phyloP scores from a whole-genome alignment of 2,888 invertebrate species.

The Electrophaes corylata region DNA sequence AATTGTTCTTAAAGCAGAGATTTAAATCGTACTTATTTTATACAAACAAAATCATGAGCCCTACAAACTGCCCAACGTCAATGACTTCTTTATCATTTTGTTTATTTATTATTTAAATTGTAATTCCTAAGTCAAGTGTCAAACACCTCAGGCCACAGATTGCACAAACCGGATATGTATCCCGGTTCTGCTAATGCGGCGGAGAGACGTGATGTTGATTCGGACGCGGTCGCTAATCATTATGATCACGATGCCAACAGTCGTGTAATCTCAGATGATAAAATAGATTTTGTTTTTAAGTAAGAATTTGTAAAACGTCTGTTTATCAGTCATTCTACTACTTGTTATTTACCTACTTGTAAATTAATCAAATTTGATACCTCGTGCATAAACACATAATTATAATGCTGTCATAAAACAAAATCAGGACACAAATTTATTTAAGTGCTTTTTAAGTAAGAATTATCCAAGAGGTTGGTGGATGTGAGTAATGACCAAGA shows the following conservation, averaged over 20 bases:
- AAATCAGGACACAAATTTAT: too few species aligned
- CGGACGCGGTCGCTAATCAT: slow-evolving; percentile 12
- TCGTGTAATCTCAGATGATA: background rate
- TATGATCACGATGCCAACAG: background rate
- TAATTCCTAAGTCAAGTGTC: slow-evolving; percentile 2
- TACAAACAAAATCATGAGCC: background rate
- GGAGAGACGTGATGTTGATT: slow-evolving; percentile 9
- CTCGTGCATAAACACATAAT: too few species aligned
- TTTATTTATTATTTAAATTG: background rate
- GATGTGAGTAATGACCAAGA: too few species aligned
- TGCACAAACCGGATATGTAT: slow-evolving; percentile 9
- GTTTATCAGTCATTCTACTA: too few species aligned
- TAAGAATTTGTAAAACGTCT: background rate
- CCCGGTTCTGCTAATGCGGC: slow-evolving; percentile 1
- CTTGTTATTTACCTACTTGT: too few species aligned
- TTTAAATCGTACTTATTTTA: background rate
- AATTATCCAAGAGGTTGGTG: too few species aligned
- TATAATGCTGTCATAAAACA: too few species aligned
- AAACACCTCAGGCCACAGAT: background rate
- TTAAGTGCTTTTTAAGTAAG: too few species aligned
- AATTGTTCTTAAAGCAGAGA: background rate
- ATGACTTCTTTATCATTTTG: background rate
- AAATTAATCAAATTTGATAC: too few species aligned
- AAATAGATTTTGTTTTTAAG: background rate
- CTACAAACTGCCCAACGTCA: background rate